phyloP scores from a whole-genome alignment of 2,888 invertebrate genomes.

The Caenorhabditis sinica region DNA sequence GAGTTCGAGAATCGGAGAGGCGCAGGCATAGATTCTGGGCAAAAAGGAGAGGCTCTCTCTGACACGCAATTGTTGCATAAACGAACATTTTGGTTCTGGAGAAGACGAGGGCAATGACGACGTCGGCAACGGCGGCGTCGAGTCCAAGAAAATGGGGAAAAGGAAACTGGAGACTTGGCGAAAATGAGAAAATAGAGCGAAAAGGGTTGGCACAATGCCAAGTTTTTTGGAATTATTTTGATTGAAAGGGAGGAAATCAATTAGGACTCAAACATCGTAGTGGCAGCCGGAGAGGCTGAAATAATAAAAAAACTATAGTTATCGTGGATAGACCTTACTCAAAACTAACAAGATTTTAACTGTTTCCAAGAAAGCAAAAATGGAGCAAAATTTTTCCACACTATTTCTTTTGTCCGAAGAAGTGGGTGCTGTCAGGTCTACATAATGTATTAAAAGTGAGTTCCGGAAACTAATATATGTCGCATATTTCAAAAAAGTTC shows the following conservation, averaged over 20 bases:
- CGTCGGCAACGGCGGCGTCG: neutral
- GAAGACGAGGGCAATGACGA: slow-evolving; percentile 18
- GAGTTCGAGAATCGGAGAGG: neutral
- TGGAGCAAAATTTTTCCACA: too few species aligned
- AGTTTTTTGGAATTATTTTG: slow-evolving; percentile 16
- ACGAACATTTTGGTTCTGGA: slow-evolving; percentile 41
- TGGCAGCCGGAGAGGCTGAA: too few species aligned
- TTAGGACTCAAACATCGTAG: neutral
- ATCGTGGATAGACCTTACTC: too few species aligned
- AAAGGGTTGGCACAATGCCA: slow-evolving; percentile 37
- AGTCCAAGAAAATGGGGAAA: slow-evolving; percentile 9
- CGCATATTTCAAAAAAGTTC: too few species aligned
- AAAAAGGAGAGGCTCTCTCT: slow-evolving; percentile 25
- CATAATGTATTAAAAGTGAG: too few species aligned
- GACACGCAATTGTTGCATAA: slow-evolving; percentile 57
- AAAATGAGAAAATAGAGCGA: slow-evolving; percentile 36
- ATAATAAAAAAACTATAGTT: too few species aligned
- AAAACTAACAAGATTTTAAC: too few species aligned
- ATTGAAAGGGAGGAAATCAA: neutral
- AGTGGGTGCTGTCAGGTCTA: too few species aligned
- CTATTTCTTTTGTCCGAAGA: too few species aligned
- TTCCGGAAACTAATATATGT: too few species aligned
- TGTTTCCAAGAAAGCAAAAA: too few species aligned
- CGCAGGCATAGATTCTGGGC: slow-evolving; percentile 3
- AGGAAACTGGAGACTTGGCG: slow-evolving; percentile 9